Evolutionary conservation across 2,888 invertebrate genomes (phyloP).

Genomic region (Macropis europaea): DNA sequence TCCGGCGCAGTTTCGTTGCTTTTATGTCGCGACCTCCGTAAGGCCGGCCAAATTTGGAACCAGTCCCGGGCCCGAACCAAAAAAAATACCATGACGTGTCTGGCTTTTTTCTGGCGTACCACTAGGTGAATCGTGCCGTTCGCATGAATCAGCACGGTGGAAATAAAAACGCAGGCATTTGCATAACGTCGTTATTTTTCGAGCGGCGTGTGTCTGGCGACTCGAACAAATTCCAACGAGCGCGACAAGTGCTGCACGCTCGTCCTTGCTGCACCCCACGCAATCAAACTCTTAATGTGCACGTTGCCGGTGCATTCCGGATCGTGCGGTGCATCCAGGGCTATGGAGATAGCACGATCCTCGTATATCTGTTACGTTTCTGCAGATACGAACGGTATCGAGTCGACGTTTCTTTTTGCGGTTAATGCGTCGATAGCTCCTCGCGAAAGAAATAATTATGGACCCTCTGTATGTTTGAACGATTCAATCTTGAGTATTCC

Average conservation of each 20-base stretch:
- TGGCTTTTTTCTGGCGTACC: neutral
- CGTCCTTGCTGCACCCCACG: constrained; percentile 61
- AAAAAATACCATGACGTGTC: constrained; percentile 36
- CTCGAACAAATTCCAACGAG: constrained; percentile 42
- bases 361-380: constrained; percentile 18
- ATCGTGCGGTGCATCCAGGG: constrained; percentile 9
- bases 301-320: constrained; percentile 50
- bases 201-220: constrained; percentile 28
- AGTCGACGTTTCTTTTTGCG: neutral
- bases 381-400: neutral
- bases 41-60: constrained; percentile 26
- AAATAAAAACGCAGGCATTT: constrained; percentile 34
- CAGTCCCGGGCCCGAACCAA: neutral
- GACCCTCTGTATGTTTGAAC: neutral
- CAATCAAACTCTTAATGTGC: constrained; percentile 39
- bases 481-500: constrained; percentile 9
- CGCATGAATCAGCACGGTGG: constrained; percentile 38
- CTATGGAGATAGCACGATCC: constrained; percentile 22
- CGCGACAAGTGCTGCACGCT: constrained; percentile 39
- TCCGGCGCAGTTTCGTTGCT: too few species aligned
- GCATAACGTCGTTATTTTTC: constrained; percentile 50
- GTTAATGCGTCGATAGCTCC: constrained; percentile 8
- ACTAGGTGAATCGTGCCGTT: constrained; percentile 15
- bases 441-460: constrained; percentile 14
- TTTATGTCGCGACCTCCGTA: neutral